Percentiles rank a stretch among this genome's conserved stretches.
Conservation (phyloP, 2,113 vertebrate species). For the Ariopsis seemanni region DNA sequence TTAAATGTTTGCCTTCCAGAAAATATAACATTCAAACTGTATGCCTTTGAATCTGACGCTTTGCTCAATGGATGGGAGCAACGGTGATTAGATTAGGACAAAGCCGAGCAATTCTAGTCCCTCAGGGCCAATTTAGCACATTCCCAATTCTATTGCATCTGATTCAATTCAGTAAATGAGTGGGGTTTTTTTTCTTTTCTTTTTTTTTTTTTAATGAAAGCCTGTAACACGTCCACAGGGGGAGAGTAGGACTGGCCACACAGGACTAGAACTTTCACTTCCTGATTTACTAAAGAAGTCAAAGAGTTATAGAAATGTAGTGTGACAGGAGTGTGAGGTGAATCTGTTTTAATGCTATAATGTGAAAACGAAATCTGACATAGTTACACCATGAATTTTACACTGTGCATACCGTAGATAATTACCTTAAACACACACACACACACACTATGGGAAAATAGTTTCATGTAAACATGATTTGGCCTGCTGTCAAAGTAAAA, state of each 20-base stretch:
- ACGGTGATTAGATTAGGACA: constrained; percentile 18
- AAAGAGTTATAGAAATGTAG: background rate
- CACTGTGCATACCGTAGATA: no score
- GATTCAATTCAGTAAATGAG: constrained; percentile 32
- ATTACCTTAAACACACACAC: no score
- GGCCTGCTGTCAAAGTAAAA: no score
- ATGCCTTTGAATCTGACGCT: constrained; percentile 1
- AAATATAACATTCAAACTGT: constrained; percentile 10
- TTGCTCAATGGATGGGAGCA: constrained; percentile 3
- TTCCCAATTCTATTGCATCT: background rate
- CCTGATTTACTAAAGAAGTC: background rate
- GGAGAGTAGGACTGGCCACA: background rate
- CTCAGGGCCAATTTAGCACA: constrained; percentile 13
- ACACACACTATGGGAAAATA: no score
- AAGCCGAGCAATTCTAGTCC: constrained; percentile 15
- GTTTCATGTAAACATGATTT: no score
- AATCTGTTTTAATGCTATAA: background rate
- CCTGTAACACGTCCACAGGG: background rate
- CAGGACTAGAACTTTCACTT: background rate
- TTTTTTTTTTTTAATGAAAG: background rate
- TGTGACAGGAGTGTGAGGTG: background rate
- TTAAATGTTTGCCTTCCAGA: background rate
- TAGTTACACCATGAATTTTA: no score
- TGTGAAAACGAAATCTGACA: background rate
- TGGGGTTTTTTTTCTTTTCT: background rate